Evolutionary conservation across 2,113 vertebrate species (phyloP).

Genomic region (Anguilla japonica): DNA sequence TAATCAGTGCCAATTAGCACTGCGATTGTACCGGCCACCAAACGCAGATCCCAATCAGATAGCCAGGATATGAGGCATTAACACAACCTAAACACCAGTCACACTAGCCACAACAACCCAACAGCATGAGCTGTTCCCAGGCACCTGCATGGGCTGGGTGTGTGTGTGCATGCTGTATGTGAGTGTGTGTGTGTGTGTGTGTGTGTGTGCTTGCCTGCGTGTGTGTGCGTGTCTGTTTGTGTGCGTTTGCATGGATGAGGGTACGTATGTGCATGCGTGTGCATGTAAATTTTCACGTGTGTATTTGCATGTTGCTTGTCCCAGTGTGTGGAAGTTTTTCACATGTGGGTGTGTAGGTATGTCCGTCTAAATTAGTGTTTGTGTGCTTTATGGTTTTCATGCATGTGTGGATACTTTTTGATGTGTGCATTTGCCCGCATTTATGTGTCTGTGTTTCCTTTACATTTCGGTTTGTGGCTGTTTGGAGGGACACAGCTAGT

Average conservation of each 20-base stretch:
- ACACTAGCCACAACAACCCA: not conserved
- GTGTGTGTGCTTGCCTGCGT: no score
- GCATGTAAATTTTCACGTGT: no score
- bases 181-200: no score
- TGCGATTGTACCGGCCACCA: not conserved
- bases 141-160: not conserved
- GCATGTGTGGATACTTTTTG: no score
- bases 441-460: no score
- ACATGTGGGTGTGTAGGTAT: not conserved
- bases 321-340: no score
- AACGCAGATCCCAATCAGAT: slow-evolving; percentile 21
- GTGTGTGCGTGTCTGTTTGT: no score
- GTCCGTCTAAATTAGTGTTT: slow-evolving; percentile 1
- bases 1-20: slow-evolving; percentile 33
- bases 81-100: slow-evolving; percentile 30
- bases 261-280: no score
- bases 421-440: no score
- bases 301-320: no score
- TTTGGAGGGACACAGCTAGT: not conserved
- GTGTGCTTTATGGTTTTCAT: not conserved
- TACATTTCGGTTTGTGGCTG: not conserved
- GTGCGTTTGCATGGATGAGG: no score
- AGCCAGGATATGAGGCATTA: slow-evolving; percentile 29
- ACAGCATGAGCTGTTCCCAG: not conserved
- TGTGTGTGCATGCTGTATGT: no score